Evolutionary conservation across 2,113 vertebrate genomes (phyloP), one percentile per base, ranked within the genome.

Genomic region (Myotis lucifugus): DNA sequence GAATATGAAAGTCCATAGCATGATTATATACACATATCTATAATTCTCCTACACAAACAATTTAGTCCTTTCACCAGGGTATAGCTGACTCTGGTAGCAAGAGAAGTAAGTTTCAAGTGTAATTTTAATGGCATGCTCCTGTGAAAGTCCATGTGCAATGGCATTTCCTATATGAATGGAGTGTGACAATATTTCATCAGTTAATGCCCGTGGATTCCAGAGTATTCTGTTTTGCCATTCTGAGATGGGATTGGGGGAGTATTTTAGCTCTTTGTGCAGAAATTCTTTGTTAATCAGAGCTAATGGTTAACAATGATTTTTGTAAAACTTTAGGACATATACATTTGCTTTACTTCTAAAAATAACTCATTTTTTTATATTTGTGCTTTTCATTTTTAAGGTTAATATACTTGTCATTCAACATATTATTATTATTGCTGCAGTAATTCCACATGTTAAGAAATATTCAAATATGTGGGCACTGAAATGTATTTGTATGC

Each of bases 351-450:
- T 92, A 32, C 2, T 42, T 87, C 6, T 89, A 8, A 89, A 90
- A 90, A 78, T 85, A 48, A 37, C 8, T 37, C 19, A 74, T 18
- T 15, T 64, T 23, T 12, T 88, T 4, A 61, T 74, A 40, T 64
- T 73, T 90, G 74, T 74, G 11, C 32, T 76, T 89, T 94, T 88
- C 6, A 54, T 72, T 85, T 86, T 92, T 54, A 61, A 27, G 91
- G 23, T 42, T 42, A 72, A 89, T 48, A 48, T 85, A 69, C 17
- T 72, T 74, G 8, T 56, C 34, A 69, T 84, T 93, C 64, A 84
- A 32, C 14, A 46, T 79, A 42, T 67, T 48, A 34, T 66, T 92
- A 64, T 64, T 81, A 79, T 67, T 32, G 0, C 73, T 56, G 15
- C 1, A 42, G 10, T 90, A 73, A 93, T 94, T 86, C 13, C 6